These are phyloP conservation scores for Clupea harengus DNA, from an alignment of 2,113 vertebrate genomes.

Conservation along the genomic window DNA sequence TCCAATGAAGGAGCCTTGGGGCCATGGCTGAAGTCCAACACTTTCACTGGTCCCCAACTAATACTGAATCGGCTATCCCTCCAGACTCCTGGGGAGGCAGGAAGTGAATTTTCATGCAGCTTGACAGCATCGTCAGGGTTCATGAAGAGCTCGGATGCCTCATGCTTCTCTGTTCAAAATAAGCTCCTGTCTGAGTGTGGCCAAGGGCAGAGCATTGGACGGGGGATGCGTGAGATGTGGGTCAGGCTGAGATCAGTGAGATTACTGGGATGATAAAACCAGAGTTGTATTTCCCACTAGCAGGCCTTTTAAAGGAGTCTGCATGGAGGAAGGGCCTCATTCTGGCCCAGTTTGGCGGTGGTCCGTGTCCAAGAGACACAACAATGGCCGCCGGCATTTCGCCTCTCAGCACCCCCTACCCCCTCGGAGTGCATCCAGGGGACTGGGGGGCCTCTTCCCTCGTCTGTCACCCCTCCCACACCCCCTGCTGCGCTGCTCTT, in stretches of 20 bases:
- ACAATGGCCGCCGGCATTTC: background rate
- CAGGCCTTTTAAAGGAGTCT: background rate
- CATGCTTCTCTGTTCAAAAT: background rate
- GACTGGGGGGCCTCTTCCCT: background rate
- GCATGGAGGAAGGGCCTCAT: background rate
- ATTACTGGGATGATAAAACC: background rate
- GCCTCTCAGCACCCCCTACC: background rate
- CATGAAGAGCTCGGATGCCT: background rate
- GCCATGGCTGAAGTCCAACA: background rate
- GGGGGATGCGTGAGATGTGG: background rate
- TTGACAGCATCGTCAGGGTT: background rate
- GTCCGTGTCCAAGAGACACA: background rate
- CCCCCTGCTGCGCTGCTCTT: background rate
- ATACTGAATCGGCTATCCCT: background rate
- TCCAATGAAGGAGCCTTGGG: background rate
- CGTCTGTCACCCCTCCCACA: background rate
- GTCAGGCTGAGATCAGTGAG: background rate
- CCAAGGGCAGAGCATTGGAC: background rate
- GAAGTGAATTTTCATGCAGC: background rate
- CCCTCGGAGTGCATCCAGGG: background rate
- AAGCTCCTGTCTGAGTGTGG: background rate
- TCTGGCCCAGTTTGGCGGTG: background rate
- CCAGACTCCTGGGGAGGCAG: background rate
- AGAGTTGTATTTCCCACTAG: background rate
- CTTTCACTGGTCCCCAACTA: background rate